Conservation (phyloP, 2,113 vertebrate genomes). For the Chrysemys picta region DNA sequence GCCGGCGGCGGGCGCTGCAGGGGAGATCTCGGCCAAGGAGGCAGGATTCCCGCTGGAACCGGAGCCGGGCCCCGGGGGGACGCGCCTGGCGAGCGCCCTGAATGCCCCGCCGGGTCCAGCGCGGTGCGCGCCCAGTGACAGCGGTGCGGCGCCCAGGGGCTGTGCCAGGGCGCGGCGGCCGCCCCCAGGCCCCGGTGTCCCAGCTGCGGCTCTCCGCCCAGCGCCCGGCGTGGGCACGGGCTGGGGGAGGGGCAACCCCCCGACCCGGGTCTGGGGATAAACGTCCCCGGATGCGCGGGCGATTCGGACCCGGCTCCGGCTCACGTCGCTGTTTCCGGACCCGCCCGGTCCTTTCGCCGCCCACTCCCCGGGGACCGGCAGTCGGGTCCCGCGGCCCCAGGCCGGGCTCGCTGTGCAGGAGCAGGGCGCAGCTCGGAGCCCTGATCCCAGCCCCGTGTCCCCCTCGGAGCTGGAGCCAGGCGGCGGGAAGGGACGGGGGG, state of each 20-base stretch:
- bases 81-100: background rate
- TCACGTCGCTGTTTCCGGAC: no score
- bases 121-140: no score
- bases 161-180: background rate
- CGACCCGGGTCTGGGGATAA: background rate
- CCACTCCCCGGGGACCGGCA: no score
- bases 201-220: background rate
- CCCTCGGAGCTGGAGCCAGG: background rate
- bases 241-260: fast-evolving
- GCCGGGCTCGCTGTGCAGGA: no score
- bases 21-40: no score
- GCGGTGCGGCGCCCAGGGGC: background rate
- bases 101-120: no score
- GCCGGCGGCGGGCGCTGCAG: no score
- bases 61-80: background rate
- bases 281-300: background rate
- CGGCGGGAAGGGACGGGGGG: fast-evolving
- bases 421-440: fast-evolving
- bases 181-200: no score
- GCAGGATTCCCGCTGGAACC: no score
- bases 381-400: background rate
- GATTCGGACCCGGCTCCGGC: no score
- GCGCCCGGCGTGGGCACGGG: fast-evolving
- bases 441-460: background rate
- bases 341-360: no score